These are phyloP conservation scores for Leptinotarsa lineolata DNA, from an alignment of 1,140 invertebrate genomes.

Conservation along the genomic window DNA sequence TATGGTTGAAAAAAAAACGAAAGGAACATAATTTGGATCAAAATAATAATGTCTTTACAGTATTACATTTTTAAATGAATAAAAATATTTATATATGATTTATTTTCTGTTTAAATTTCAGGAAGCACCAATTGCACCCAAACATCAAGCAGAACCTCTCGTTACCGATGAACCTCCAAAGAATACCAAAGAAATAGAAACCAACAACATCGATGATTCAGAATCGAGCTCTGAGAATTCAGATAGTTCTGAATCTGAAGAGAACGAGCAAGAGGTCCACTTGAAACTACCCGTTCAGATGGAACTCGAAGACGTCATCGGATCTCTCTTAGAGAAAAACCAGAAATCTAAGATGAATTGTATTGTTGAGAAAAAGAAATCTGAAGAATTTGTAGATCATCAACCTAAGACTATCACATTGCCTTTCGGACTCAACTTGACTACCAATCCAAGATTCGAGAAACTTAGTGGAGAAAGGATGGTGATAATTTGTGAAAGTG, in stretches of 20 bases:
- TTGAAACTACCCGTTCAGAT: conserved; percentile 78
- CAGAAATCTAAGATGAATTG: conserved; percentile 82
- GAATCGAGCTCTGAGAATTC: conserved; percentile 41
- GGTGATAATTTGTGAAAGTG: conserved; percentile 84
- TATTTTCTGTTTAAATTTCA: conserved; percentile 6
- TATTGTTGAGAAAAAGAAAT: conserved; percentile 80
- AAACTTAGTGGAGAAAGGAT: conserved; percentile 81
- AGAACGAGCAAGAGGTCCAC: conserved; percentile 63
- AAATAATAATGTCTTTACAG: too few relatives aligned
- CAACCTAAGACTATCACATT: conserved; percentile 68
- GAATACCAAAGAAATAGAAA: conserved; percentile 50
- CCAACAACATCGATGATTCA: conserved; percentile 54
- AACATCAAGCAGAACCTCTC: conserved; percentile 35
- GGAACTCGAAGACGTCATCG: conserved; percentile 78
- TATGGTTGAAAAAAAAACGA: too few relatives aligned
- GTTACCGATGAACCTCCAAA: conserved; percentile 57
- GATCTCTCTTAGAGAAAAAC: conserved; percentile 75
- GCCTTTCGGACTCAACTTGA: conserved; percentile 71
- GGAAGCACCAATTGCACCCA: conserved; percentile 29
- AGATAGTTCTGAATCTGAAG: conserved; percentile 51
- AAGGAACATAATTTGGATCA: too few relatives aligned
- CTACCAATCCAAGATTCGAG: conserved; percentile 72
- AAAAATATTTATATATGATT: too few relatives aligned
- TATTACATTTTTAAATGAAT: too few relatives aligned
- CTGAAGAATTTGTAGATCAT: conserved; percentile 79